Percentiles rank a stretch among this genome's conserved stretches.
These are phyloP conservation scores for Agrilus cyanescens DNA, from an alignment of 2,888 invertebrate genomes.

Conservation along the genomic window DNA sequence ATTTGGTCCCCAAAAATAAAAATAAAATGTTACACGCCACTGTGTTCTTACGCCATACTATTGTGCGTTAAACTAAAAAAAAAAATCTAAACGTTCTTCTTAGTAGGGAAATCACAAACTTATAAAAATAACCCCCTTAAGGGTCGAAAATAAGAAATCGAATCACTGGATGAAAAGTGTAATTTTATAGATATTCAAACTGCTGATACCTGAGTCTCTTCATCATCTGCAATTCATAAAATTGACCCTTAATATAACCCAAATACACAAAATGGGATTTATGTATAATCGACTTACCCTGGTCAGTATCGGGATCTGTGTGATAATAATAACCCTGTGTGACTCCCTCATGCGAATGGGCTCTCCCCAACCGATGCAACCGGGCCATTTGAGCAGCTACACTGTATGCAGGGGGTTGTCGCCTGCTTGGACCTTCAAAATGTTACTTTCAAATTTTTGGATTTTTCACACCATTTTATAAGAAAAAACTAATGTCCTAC, in stretches of 20 bases:
- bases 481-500: too few relatives aligned
- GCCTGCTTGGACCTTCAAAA: constrained; percentile 32
- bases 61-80: too few relatives aligned
- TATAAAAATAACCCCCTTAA: neutral
- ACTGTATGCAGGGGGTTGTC: constrained; percentile 73
- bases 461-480: too few relatives aligned
- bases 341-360: constrained; percentile 79
- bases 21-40: too few relatives aligned
- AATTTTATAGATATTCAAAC: constrained; percentile 30
- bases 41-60: too few relatives aligned
- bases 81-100: too few relatives aligned
- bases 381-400: constrained; percentile 80
- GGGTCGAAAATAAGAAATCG: neutral
- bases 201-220: constrained; percentile 54
- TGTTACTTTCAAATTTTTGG: too few relatives aligned
- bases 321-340: constrained; percentile 64
- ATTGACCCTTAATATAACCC: neutral
- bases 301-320: constrained; percentile 38
- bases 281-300: constrained; percentile 30
- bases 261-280: neutral
- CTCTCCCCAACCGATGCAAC: constrained; percentile 67
- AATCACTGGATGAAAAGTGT: neutral
- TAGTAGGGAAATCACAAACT: too few relatives aligned
- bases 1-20: too few relatives aligned
- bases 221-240: constrained; percentile 45